Conservation (phyloP, 2,113 vertebrate genomes). For the Coturnix japonica region DNA sequence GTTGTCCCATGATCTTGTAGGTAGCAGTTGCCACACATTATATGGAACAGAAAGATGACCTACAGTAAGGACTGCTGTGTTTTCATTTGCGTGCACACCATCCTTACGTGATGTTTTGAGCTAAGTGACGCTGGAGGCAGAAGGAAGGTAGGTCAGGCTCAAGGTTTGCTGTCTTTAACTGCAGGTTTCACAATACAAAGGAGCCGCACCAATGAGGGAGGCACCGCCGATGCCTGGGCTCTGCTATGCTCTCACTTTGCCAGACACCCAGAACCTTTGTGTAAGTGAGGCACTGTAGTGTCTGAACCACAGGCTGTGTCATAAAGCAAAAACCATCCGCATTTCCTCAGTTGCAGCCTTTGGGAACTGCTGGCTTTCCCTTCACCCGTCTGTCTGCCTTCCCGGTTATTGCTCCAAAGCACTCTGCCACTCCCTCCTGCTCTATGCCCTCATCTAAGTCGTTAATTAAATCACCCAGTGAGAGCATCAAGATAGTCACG, state of each 20-base stretch:
- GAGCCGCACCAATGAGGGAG: not conserved
- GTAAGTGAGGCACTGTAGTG: not conserved
- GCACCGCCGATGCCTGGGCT: not conserved
- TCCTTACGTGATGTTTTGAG: not conserved
- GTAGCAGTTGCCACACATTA: not conserved
- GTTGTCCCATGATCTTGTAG: not conserved
- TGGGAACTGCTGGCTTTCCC: not conserved
- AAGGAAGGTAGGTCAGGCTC: not conserved
- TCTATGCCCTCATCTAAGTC: conserved; percentile 18
- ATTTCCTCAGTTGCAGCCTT: not conserved
- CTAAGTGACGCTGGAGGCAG: not conserved
- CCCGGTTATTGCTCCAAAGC: not conserved
- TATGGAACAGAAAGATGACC: not conserved
- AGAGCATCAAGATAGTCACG: conserved; percentile 14
- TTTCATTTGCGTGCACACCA: not conserved
- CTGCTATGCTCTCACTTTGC: not conserved
- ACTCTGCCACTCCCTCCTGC: not conserved
- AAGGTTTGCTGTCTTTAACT: not conserved
- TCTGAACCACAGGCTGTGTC: not conserved
- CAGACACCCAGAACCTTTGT: not conserved
- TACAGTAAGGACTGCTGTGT: not conserved
- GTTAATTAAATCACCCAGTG: conserved; percentile 43
- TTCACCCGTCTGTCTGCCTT: not conserved
- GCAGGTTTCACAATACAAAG: not conserved
- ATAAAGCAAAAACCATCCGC: not conserved